Evolutionary conservation across 2,888 invertebrate genomes (phyloP).

Genomic region (Trichopoda pennipes): DNA sequence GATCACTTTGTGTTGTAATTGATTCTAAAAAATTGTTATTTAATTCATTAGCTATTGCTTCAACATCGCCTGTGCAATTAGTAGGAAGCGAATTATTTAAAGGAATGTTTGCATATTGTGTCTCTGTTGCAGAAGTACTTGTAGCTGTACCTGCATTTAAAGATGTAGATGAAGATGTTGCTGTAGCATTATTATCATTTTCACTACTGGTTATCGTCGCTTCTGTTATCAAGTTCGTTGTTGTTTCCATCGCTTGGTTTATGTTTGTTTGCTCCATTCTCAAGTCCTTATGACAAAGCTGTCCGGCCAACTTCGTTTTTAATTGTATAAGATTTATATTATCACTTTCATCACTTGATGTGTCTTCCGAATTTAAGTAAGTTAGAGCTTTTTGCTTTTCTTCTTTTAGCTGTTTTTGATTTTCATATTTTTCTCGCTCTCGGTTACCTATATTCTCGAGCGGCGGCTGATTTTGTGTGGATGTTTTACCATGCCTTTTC

Average conservation of each 20-base stretch:
- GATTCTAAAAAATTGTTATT: constrained; percentile 2
- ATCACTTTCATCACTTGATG: constrained; percentile 65
- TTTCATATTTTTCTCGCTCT: constrained; percentile 39
- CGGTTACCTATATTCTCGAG: not conserved
- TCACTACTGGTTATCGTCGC: constrained; percentile 8
- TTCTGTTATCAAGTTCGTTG: not conserved
- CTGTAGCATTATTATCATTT: not conserved
- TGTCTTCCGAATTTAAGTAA: constrained; percentile 6
- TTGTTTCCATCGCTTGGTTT: not conserved
- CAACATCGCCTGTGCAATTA: not conserved
- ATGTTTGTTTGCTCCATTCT: not conserved
- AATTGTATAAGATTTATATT: constrained; percentile 61
- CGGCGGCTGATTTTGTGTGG: not conserved
- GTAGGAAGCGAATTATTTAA: not conserved
- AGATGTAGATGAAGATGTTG: not conserved
- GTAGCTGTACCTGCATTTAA: not conserved
- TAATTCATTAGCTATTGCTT: not conserved
- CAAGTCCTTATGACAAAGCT: constrained; percentile 1
- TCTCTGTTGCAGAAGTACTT: not conserved
- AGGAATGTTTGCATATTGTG: constrained; percentile 31
- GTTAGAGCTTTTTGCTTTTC: constrained; percentile 2
- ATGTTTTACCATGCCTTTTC: constrained; percentile 35
- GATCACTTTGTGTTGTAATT: constrained; percentile 8
- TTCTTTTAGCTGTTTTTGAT: not conserved
- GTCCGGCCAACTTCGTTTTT: constrained; percentile 54